Base-by-base conservation (phyloP, 2,797 vertebrate species). In the Atherinosoma microstoma region DNA sequence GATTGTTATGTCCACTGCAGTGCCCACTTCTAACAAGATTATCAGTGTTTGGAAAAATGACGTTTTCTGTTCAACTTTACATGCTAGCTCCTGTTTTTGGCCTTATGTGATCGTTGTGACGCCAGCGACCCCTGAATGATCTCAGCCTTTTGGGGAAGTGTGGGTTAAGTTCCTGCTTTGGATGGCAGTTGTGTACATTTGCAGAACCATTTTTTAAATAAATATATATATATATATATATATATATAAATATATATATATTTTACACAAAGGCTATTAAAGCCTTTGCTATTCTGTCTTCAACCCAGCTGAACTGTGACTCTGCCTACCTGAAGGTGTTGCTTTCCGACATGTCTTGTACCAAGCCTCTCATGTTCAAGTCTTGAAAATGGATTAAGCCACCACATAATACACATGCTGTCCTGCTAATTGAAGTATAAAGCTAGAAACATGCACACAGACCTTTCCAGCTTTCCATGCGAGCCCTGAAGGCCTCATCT, bases 1-100 rank as follows among this genome's bases (percentile, higher is more conserved):
- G 89, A 92, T 91, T 92, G 90, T 88, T 62, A 38, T 20, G 67
- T 67, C 75, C 63, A 70, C 84, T 75, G 76, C 86, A 80, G 86
- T 83, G 75, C 80, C 77, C 77, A 27, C 65, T 75, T 65, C 56
- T 61, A 64, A 66, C 36, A 34, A 67, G 56, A 73, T 58, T 64
- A 49, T 62, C 42, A 62, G 70, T 81, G 79, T 81, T 78, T 69
- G 16, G 16, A 32, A 63, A 65, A 70, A 58, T 13, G 1, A 18
- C 59, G 63, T 58, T 74, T 57, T 53, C 38, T 59, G 35, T 73
- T 70, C 5, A 79, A 65, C 56, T 40, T 71, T 47, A 59, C 35
- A 35, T 63, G 56, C 79, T 53, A 54, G 36, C 69, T 38, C 42
- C 73, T 72, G 27, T 76, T 83, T 82, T 70, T 61, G 70, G 78